These are phyloP conservation scores for Drosophila parabipectinata DNA, from an alignment of 1,140 invertebrate genomes.

Conservation along the genomic window DNA sequence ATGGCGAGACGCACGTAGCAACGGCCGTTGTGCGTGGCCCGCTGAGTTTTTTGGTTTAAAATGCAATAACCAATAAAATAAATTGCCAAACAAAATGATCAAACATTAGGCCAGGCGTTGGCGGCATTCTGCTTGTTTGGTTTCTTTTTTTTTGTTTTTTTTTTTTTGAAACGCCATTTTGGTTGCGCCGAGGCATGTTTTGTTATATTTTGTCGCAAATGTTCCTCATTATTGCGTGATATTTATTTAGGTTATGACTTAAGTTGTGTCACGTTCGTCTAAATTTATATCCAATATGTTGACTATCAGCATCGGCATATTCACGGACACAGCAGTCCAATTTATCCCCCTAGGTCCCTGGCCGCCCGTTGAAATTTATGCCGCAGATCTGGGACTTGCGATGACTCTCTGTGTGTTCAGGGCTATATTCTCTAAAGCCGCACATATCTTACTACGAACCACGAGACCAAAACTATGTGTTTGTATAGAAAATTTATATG, in stretches of 20 bases:
- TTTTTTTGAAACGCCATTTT: conserved; percentile 13
- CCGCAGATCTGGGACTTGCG: conserved; percentile 62
- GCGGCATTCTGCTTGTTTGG: conserved; percentile 35
- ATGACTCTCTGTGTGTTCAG: conserved; percentile 24
- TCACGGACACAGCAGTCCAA: conserved; percentile 52
- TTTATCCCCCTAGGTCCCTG: conserved; percentile 25
- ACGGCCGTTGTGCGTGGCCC: conserved; percentile 45
- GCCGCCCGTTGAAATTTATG: conserved; percentile 47
- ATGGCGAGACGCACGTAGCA: conserved; percentile 65
- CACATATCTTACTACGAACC: conserved; percentile 32
- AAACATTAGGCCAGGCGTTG: conserved; percentile 63
- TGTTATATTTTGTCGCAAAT: conserved; percentile 73
- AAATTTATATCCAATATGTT: conserved; percentile 82
- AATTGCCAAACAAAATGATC: conserved; percentile 81
- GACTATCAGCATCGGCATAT: conserved; percentile 64
- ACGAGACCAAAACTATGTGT: conserved; percentile 51
- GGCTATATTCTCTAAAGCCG: conserved; percentile 46
- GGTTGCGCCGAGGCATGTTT: conserved; percentile 18
- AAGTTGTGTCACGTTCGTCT: conserved; percentile 79
- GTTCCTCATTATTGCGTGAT: conserved; percentile 80
- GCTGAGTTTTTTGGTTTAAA: conserved; percentile 68
- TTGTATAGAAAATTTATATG: conserved; percentile 70
- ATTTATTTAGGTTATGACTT: conserved; percentile 83
- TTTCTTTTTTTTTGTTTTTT: neutral
- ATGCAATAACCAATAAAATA: conserved; percentile 82